Evolutionary conservation across 2,888 invertebrate species (phyloP).

Genomic region (Ditylenchus weischeri): DNA sequence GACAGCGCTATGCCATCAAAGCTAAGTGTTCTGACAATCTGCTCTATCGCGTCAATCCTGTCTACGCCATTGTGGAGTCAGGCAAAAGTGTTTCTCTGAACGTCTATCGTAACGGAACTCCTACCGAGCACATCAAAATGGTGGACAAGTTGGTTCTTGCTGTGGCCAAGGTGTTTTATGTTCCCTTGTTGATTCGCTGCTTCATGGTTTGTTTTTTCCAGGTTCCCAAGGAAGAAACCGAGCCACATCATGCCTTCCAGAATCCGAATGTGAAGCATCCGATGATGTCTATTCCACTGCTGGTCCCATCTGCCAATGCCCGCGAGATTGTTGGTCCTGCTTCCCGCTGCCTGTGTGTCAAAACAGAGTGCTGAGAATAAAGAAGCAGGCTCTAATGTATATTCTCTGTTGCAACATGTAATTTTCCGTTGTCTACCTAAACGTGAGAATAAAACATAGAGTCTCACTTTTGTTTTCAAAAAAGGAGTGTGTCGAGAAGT

Average conservation of each 20-base stretch:
- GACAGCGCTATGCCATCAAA: conserved; percentile 31
- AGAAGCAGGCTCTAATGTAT: no score
- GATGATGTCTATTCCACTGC: conserved; percentile 20
- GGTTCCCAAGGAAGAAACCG: neutral
- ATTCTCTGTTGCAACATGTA: no score
- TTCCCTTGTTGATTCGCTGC: no score
- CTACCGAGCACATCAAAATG: conserved; percentile 18
- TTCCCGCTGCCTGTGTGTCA: no score
- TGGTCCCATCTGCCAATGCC: neutral
- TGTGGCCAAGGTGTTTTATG: conserved; percentile 28
- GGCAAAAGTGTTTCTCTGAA: conserved; percentile 28
- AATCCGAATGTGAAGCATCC: neutral
- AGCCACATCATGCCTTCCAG: neutral
- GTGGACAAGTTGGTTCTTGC: conserved; percentile 33
- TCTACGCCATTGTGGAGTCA: conserved; percentile 36
- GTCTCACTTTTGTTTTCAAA: no score
- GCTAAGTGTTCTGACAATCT: conserved; percentile 35
- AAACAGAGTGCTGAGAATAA: no score
- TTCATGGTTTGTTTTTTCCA: neutral
- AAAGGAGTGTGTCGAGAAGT: no score
- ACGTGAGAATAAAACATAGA: neutral
- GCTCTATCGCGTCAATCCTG: conserved; percentile 37
- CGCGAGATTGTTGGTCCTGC: no score
- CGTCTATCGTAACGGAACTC: conserved; percentile 31
- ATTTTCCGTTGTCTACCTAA: no score